Conservation (phyloP, 64 coral and sea anemone species). For the Platygyra sinensis region DNA sequence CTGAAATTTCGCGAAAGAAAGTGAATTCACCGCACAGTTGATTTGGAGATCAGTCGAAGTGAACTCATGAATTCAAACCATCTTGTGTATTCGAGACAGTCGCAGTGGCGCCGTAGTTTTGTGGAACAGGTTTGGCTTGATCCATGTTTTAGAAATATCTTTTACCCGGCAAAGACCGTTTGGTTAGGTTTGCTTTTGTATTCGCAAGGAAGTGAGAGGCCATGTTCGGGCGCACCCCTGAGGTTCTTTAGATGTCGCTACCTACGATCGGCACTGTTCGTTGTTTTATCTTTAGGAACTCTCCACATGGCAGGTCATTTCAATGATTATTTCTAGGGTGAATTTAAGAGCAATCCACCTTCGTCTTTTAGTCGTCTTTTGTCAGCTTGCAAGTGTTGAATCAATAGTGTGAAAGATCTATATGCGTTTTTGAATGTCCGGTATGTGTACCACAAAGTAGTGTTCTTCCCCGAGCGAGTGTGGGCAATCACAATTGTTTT, state of each 20-base stretch:
- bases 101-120: not conserved
- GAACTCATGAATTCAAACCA: not conserved
- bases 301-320: not conserved
- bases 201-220: slow-evolving; percentile 43
- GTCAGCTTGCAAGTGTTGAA: slow-evolving; percentile 30
- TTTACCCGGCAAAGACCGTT: not conserved
- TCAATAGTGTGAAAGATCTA: slow-evolving; percentile 4
- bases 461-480: slow-evolving; percentile 11
- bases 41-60: not conserved
- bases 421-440: slow-evolving; percentile 44
- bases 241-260: not conserved
- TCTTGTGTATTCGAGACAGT: not conserved
- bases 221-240: slow-evolving; percentile 40
- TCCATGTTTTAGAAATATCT: not conserved
- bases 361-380: not conserved
- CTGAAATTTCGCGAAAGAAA: slow-evolving; percentile 25
- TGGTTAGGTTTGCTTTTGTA: slow-evolving; percentile 31
- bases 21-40: slow-evolving; percentile 1
- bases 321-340: not conserved
- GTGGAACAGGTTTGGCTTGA: not conserved
- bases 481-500: not conserved
- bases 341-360: not conserved
- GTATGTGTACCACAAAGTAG: slow-evolving; percentile 43
- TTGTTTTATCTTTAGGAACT: not conserved
- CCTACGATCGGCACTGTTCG: not conserved